These are phyloP conservation scores for Zaprionus camerounensis DNA, from an alignment of 1,140 invertebrate genomes.

Conservation along the genomic window DNA sequence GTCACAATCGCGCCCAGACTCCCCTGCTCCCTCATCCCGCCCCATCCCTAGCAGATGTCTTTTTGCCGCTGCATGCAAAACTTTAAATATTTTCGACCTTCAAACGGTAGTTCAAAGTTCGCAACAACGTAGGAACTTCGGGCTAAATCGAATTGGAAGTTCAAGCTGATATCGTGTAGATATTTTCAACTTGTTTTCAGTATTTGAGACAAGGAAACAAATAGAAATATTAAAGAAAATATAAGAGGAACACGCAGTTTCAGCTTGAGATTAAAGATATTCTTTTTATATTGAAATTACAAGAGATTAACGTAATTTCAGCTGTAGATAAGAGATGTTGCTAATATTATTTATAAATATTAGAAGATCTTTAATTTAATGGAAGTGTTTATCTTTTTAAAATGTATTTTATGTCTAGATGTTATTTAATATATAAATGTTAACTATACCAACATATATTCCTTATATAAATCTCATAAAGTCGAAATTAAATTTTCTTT, in stretches of 20 bases:
- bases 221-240: neutral
- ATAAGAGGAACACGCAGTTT: neutral
- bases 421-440: too few species aligned
- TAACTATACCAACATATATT: too few species aligned
- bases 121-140: slow-evolving; percentile 8
- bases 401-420: too few species aligned
- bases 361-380: too few species aligned
- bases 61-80: slow-evolving; percentile 24
- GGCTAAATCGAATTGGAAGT: slow-evolving; percentile 9
- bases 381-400: too few species aligned
- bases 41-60: slow-evolving; percentile 5
- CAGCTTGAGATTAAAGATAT: too few species aligned
- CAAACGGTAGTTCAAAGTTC: slow-evolving; percentile 5
- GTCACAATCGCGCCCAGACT: slow-evolving; percentile 61
- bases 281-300: too few species aligned
- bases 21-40: neutral
- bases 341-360: too few species aligned
- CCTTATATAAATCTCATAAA: too few species aligned
- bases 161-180: neutral
- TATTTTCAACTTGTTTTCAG: neutral
- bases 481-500: neutral
- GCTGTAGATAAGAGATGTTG: too few species aligned
- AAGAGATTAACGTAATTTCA: too few species aligned
- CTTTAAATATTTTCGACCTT: slow-evolving; percentile 9
- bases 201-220: neutral